These are phyloP conservation scores for Stichodactyla mertensii DNA, from an alignment of 64 coral and sea anemone species.

Conservation along the genomic window DNA sequence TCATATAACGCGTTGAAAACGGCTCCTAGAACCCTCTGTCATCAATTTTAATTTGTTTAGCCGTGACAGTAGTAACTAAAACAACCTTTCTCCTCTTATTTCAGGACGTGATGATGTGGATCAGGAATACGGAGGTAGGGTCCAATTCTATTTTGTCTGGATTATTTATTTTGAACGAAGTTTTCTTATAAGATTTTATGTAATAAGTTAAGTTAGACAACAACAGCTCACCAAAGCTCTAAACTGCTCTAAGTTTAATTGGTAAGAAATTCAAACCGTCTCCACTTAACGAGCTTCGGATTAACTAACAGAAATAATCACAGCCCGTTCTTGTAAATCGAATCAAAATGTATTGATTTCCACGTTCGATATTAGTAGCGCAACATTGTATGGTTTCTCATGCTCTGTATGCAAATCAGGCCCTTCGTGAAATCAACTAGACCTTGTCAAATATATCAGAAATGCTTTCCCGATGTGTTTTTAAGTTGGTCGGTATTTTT, in stretches of 20 bases:
- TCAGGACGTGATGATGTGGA: conserved; percentile 15
- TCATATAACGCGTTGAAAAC: too few relatives aligned
- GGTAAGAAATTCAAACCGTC: neutral
- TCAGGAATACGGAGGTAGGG: neutral
- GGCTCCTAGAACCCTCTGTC: neutral
- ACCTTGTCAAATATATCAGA: neutral
- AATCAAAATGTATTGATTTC: conserved; percentile 1
- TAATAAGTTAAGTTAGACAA: neutral
- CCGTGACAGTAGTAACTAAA: neutral
- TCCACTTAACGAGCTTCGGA: neutral
- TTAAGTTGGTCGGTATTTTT: neutral
- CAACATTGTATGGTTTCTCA: neutral
- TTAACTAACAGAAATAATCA: conserved; percentile 1
- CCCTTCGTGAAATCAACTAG: neutral
- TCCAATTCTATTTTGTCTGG: neutral
- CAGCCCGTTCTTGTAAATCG: neutral
- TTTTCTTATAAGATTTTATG: neutral
- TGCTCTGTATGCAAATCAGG: conserved; percentile 10
- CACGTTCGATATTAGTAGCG: neutral
- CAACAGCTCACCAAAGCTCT: neutral
- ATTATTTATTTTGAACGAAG: neutral
- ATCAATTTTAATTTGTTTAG: conserved; percentile 6
- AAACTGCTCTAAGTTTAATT: neutral
- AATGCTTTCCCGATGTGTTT: neutral
- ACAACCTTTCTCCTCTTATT: neutral